Evolutionary conservation across 2,888 invertebrate species (phyloP).

Genomic region (Terebella lapidaria): DNA sequence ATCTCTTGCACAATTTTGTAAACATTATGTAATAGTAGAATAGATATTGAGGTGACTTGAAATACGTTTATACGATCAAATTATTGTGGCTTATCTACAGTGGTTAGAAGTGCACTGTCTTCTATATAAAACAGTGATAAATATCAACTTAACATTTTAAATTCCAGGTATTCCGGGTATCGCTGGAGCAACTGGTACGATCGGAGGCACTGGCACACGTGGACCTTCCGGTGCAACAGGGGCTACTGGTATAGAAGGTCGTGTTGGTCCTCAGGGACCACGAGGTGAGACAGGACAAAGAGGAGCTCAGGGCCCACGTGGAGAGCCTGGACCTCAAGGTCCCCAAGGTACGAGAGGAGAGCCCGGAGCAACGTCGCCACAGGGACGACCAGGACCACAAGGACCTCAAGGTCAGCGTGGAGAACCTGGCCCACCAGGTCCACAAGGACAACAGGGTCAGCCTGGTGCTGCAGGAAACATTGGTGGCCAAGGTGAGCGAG

Average conservation of each 20-base stretch:
- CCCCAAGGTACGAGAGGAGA: conserved; percentile 6
- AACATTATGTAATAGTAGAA: no score
- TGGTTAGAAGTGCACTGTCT: no score
- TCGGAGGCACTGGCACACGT: conserved; percentile 19
- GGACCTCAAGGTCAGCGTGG: conserved; percentile 15
- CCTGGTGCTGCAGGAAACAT: conserved; percentile 18
- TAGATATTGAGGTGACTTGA: no score
- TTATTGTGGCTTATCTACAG: no score
- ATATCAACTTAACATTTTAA: no score
- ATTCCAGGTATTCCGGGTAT: conserved; percentile 10
- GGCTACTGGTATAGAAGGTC: conserved; percentile 31
- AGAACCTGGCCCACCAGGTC: conserved; percentile 10
- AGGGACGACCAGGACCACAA: not conserved
- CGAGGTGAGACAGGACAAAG: conserved; percentile 10
- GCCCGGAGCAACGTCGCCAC: conserved; percentile 11
- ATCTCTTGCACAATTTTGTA: no score
- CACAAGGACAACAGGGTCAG: conserved; percentile 10
- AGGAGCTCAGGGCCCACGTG: not conserved
- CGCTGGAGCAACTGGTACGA: conserved; percentile 7
- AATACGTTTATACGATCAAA: not conserved
- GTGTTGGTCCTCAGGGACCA: conserved; percentile 62
- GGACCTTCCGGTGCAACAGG: conserved; percentile 16
- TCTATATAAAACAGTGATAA: no score
- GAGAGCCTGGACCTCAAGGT: conserved; percentile 13
- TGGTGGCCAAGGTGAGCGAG: conserved; percentile 12